phyloP scores from a whole-genome alignment of 2,797 vertebrate genomes.

The Amblyraja radiata region DNA sequence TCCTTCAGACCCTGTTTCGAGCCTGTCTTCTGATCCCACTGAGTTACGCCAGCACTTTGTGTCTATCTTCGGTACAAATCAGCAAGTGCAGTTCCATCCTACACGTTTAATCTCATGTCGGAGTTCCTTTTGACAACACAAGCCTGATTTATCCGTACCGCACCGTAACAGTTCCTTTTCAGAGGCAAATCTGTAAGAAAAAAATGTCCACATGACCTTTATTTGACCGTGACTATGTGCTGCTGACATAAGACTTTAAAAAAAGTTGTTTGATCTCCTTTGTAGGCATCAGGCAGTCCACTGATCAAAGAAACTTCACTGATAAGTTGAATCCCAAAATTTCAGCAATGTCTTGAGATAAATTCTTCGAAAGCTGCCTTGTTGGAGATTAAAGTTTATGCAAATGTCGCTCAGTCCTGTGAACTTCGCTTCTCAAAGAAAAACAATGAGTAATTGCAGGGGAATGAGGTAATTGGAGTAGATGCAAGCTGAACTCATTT shows the following conservation, averaged over 20 bases:
- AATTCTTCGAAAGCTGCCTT: conserved; percentile 21
- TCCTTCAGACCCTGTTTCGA: no score
- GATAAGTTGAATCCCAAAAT: conserved; percentile 21
- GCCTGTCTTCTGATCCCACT: no score
- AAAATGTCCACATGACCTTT: not conserved
- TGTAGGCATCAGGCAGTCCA: not conserved
- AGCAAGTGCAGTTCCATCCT: no score
- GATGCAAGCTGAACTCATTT: not conserved
- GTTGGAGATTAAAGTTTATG: not conserved
- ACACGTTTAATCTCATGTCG: no score
- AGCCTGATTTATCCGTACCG: not conserved
- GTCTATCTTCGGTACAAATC: no score
- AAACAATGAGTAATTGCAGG: conserved; percentile 7
- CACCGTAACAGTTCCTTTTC: not conserved
- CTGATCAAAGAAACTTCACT: not conserved
- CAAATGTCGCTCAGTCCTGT: not conserved
- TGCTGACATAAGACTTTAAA: not conserved
- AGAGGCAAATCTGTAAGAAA: not conserved
- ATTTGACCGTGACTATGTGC: conserved; percentile 16
- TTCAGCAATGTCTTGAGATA: conserved; percentile 1
- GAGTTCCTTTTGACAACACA: no score
- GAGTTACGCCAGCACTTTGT: no score
- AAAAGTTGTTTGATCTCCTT: conserved; percentile 17
- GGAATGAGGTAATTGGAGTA: conserved; percentile 1
- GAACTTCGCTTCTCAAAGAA: not conserved